Evolutionary conservation across 2,888 invertebrate genomes (phyloP).

Genomic region (Chorisops tibialis): DNA sequence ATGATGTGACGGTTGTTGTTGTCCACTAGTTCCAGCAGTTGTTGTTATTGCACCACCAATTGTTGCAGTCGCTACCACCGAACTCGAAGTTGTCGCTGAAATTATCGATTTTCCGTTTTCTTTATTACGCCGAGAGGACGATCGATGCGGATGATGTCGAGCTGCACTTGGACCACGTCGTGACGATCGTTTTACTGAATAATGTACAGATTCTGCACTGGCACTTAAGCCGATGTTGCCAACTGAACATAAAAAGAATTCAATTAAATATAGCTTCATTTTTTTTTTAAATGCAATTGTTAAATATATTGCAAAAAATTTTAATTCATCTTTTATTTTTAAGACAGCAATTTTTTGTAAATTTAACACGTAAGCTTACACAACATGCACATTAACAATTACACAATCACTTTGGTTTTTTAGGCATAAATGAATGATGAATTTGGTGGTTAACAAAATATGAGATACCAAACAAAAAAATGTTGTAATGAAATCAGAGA

Average conservation of each 20-base stretch:
- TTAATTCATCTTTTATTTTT: no score
- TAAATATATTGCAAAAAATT: no score
- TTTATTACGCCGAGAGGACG: slow-evolving; percentile 58
- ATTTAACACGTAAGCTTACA: neutral
- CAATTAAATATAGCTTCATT: no score
- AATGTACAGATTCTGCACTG: slow-evolving; percentile 63
- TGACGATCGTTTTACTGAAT: slow-evolving; percentile 58
- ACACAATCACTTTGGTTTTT: neutral
- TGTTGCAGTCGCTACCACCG: slow-evolving; percentile 36
- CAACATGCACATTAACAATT: slow-evolving; percentile 14
- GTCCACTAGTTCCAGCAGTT: neutral
- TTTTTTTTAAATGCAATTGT: no score
- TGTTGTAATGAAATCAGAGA: slow-evolving; percentile 10
- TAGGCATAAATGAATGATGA: neutral
- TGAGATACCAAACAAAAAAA: neutral
- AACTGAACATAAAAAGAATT: slow-evolving; percentile 43
- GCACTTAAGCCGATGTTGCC: slow-evolving; percentile 60
- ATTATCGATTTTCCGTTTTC: slow-evolving; percentile 52
- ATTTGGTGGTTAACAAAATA: slow-evolving; percentile 1
- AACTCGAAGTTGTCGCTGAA: neutral
- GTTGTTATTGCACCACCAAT: slow-evolving; percentile 21
- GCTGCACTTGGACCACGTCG: slow-evolving; percentile 53
- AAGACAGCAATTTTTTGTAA: no score
- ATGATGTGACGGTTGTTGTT: neutral
- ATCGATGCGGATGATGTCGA: slow-evolving; percentile 55